phyloP scores from a whole-genome alignment of 2,797 vertebrate species.

The Oryzias sinensis region DNA sequence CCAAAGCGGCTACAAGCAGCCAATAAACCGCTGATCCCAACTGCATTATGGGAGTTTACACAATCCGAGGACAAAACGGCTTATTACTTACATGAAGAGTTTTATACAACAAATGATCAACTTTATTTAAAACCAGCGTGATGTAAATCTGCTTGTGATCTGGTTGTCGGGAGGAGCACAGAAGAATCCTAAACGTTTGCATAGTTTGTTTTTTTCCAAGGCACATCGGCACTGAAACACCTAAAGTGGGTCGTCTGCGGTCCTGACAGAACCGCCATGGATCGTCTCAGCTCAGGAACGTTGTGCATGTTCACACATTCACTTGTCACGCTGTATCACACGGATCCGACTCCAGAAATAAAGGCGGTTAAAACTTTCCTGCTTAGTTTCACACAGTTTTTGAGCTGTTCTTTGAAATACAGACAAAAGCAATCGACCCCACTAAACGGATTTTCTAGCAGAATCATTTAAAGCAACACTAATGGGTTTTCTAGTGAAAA shows the following conservation, averaged over 20 bases:
- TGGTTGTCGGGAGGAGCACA: constrained; percentile 76
- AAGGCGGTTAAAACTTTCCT: too few species aligned
- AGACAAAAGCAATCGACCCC: too few species aligned
- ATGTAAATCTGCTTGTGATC: constrained; percentile 55
- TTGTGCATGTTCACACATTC: constrained; percentile 76
- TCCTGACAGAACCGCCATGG: constrained; percentile 73
- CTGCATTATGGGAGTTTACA: constrained; percentile 43
- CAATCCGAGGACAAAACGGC: constrained; percentile 58
- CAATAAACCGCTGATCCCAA: constrained; percentile 48
- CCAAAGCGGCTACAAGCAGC: constrained; percentile 82
- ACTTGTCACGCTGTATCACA: constrained; percentile 53
- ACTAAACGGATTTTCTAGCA: too few species aligned
- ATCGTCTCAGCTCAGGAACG: constrained; percentile 30
- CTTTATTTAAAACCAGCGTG: constrained; percentile 55
- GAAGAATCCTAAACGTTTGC: constrained; percentile 70
- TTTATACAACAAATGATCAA: constrained; percentile 71
- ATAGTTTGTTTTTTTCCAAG: constrained; percentile 89
- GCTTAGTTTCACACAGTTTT: too few species aligned
- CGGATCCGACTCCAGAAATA: too few species aligned
- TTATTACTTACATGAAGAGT: constrained; percentile 71
- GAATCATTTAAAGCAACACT: too few species aligned
- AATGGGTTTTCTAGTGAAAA: too few species aligned
- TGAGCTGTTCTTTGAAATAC: too few species aligned
- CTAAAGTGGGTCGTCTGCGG: constrained; percentile 68
- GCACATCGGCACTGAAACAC: constrained; percentile 84